phyloP scores from a whole-genome alignment of 2,797 vertebrate genomes.

The Ptychadena robeensis region DNA sequence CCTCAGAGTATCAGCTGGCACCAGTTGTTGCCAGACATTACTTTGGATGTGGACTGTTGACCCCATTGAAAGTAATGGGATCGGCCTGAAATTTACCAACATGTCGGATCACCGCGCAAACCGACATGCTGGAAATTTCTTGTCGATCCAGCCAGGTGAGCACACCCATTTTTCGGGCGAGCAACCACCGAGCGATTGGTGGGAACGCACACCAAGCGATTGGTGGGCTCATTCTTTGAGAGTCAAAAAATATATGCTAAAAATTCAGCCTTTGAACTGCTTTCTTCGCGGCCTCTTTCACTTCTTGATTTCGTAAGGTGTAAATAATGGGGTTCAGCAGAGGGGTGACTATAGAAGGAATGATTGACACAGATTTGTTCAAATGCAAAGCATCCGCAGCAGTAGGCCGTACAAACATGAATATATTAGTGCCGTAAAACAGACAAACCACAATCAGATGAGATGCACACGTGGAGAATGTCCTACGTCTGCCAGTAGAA shows the following conservation, averaged over 20 bases:
- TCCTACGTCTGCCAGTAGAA: conserved; percentile 4
- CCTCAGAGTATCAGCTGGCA: too few species aligned
- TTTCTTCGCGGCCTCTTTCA: conserved; percentile 16
- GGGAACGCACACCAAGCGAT: too few species aligned
- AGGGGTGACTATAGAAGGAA: conserved; percentile 30
- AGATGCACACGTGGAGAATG: conserved; percentile 38
- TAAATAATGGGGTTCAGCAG: conserved; percentile 47
- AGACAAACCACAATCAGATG: conserved; percentile 34
- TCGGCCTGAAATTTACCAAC: too few species aligned
- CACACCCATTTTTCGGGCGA: too few species aligned
- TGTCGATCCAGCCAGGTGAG: too few species aligned
- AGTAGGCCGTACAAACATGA: conserved; percentile 30
- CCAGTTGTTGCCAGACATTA: too few species aligned
- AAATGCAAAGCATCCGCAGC: background rate
- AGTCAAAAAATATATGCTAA: background rate
- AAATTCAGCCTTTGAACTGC: background rate
- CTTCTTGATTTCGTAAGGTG: conserved; percentile 29
- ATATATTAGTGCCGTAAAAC: conserved; percentile 9
- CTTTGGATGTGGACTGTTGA: too few species aligned
- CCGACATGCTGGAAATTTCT: too few species aligned
- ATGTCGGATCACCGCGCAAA: too few species aligned
- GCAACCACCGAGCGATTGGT: too few species aligned
- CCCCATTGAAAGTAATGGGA: too few species aligned
- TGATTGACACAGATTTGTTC: conserved; percentile 35
- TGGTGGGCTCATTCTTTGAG: background rate